Conservation (phyloP, 35 echinoderm and acorn worm species). For the Eucidaris tribuloides region DNA sequence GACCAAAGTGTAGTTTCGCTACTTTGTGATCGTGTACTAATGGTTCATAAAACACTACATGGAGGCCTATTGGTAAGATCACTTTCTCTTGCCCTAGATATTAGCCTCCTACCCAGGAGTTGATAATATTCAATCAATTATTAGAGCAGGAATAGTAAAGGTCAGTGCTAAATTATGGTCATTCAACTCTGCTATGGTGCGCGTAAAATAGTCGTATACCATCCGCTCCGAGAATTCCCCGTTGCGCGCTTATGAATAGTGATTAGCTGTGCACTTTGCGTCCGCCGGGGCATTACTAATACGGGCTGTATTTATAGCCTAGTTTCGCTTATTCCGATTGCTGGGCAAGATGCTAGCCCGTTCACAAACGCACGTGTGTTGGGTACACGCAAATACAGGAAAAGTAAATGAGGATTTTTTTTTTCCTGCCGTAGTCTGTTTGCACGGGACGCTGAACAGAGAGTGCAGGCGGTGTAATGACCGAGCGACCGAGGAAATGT, state of each 20-base stretch:
- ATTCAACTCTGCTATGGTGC: conserved; percentile 19
- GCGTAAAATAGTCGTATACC: neutral
- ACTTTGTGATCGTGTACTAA: no score
- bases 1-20: no score
- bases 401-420: conserved; percentile 21
- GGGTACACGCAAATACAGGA: conserved; percentile 12
- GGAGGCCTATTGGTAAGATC: no score
- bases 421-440: conserved; percentile 18
- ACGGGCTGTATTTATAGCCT: conserved; percentile 63
- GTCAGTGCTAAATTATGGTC: conserved; percentile 26
- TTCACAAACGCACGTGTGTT: conserved; percentile 17
- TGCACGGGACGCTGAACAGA: conserved; percentile 29
- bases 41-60: no score
- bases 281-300: conserved; percentile 57
- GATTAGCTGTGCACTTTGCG: conserved; percentile 64
- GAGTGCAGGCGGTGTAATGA: conserved; percentile 31
- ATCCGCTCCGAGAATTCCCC: conserved; percentile 6
- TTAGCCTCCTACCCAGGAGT: no score
- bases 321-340: conserved; percentile 31
- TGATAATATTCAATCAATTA: no score
- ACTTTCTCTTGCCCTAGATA: no score
- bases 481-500: conserved; percentile 30
- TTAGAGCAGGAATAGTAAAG: no score
- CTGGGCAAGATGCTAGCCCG: neutral
- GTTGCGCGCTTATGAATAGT: conserved; percentile 45